These are phyloP conservation scores for Chiridota heheva DNA, from an alignment of 35 echinoderm and acorn worm genomes.

Conservation along the genomic window DNA sequence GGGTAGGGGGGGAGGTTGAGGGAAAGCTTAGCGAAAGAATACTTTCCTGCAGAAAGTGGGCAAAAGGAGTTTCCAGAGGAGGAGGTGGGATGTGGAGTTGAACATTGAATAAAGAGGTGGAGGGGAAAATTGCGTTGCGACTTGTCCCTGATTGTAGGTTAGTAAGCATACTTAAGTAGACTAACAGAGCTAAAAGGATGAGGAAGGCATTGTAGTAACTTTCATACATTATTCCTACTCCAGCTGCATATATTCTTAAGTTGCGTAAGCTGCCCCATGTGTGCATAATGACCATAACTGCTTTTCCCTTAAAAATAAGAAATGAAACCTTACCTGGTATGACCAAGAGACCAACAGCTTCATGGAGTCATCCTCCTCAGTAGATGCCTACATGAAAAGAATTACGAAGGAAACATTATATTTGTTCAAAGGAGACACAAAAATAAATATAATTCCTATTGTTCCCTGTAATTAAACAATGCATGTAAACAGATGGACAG, in stretches of 20 bases:
- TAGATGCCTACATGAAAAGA: constrained; percentile 41
- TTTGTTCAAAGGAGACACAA: background rate
- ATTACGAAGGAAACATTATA: background rate
- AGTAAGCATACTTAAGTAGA: background rate
- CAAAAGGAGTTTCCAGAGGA: too few relatives aligned
- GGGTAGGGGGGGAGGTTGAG: too few relatives aligned
- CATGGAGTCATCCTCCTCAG: constrained; percentile 58
- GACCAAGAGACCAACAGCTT: constrained; percentile 95
- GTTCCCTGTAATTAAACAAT: background rate
- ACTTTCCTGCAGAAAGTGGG: too few relatives aligned
- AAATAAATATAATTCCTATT: background rate
- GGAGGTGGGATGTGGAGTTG: too few relatives aligned
- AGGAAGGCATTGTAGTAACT: background rate
- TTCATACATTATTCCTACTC: background rate
- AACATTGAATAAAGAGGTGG: too few relatives aligned
- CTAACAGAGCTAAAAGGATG: background rate
- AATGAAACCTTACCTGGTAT: constrained; percentile 65
- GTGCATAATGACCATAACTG: background rate
- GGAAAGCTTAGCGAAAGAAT: too few relatives aligned
- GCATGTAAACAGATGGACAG: too few relatives aligned
- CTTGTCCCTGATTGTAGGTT: background rate
- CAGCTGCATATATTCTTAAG: background rate
- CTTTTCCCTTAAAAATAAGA: background rate
- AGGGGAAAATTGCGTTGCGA: too few relatives aligned
- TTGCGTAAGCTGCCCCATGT: background rate